A percentile compares a stretch with the other conserved stretches of the same genome.
Conservation (phyloP, 2,888 invertebrate genomes). For the Nemoura dubitans region DNA sequence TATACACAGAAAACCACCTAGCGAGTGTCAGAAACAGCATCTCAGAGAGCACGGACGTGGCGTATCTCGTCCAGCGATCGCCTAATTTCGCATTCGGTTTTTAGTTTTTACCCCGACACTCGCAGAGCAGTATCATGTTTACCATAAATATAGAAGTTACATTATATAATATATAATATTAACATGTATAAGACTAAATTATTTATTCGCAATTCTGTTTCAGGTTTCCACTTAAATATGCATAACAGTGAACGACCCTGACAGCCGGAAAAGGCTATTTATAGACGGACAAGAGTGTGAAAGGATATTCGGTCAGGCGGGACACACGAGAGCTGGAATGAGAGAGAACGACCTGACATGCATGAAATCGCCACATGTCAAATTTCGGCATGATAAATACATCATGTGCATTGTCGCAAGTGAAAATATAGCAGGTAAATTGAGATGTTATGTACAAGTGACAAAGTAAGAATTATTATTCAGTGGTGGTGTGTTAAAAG, state of each 20-base stretch:
- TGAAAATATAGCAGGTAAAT: neutral
- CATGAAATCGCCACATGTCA: neutral
- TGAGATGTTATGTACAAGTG: neutral
- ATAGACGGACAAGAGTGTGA: neutral
- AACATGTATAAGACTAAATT: neutral
- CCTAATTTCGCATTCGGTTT: too few species aligned
- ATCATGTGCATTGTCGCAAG: neutral
- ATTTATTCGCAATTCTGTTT: neutral
- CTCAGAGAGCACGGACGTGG: too few species aligned
- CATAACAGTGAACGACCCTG: conserved; percentile 12
- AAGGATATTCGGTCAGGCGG: neutral
- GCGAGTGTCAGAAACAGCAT: too few species aligned
- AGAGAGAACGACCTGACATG: neutral
- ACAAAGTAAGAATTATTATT: neutral
- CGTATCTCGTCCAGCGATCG: too few species aligned
- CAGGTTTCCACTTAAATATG: neutral
- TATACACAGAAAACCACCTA: neutral
- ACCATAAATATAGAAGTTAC: neutral
- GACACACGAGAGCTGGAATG: neutral
- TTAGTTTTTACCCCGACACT: too few species aligned
- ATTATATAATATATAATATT: neutral
- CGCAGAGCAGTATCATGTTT: too few species aligned
- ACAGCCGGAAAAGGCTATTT: conserved; percentile 12
- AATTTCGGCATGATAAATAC: neutral
- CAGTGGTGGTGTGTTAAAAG: neutral